Conservation (phyloP, 2,797 vertebrate species). For the Ceyx erithaca region DNA sequence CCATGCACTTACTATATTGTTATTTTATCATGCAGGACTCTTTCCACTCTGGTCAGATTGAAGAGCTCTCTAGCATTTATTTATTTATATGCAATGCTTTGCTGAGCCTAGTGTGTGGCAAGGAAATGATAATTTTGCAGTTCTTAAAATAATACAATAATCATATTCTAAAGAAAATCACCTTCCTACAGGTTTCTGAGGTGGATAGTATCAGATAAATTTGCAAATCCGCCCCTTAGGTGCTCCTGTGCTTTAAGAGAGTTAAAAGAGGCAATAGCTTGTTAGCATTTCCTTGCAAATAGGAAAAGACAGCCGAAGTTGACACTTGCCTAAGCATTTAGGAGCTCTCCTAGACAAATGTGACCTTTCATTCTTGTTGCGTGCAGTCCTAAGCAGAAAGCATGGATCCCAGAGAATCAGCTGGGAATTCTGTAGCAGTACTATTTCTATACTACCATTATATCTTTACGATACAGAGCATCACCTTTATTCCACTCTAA, state of each 20-base stretch:
- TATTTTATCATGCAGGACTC: neutral
- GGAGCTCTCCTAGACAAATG: neutral
- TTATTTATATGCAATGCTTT: neutral
- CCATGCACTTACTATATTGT: neutral
- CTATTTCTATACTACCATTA: neutral
- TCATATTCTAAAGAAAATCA: neutral
- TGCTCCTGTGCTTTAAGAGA: neutral
- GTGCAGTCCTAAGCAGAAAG: neutral
- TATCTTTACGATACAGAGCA: neutral
- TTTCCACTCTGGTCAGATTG: neutral
- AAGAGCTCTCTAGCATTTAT: neutral
- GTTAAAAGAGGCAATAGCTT: neutral
- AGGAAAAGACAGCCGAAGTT: neutral
- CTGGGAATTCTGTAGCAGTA: neutral
- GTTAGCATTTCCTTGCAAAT: neutral
- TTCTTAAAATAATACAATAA: neutral
- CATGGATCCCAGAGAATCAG: neutral
- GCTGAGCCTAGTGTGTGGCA: neutral
- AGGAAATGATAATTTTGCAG: neutral
- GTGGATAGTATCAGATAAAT: neutral
- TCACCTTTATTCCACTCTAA: neutral
- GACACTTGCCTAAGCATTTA: neutral
- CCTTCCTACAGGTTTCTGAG: neutral
- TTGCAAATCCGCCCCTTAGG: neutral
- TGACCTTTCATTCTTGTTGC: neutral